Conservation (phyloP, 2,113 vertebrate genomes). For the Ctenomys sociabilis region DNA sequence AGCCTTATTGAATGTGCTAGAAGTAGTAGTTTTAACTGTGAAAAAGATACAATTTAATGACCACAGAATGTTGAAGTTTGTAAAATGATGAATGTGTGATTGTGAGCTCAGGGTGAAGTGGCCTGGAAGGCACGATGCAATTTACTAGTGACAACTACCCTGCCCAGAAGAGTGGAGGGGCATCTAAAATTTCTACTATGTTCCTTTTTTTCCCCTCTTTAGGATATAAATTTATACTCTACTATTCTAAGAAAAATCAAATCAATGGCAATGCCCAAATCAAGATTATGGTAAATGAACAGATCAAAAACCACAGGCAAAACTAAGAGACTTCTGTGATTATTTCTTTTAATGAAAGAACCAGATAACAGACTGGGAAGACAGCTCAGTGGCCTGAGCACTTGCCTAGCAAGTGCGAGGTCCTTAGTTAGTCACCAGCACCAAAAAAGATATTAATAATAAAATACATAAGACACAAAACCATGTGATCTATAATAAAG, state of each 20-base stretch:
- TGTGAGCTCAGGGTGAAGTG: neutral
- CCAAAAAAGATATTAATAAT: neutral
- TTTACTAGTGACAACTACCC: neutral
- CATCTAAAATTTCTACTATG: neutral
- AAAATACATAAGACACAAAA: neutral
- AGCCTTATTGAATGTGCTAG: neutral
- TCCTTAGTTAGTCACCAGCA: no score
- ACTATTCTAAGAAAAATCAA: neutral
- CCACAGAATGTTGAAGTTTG: neutral
- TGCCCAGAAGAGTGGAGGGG: neutral
- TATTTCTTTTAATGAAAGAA: neutral
- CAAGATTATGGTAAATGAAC: constrained; percentile 14
- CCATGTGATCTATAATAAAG: neutral
- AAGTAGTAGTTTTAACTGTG: constrained; percentile 8
- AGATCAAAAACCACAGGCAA: constrained; percentile 28
- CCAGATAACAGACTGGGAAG: no score
- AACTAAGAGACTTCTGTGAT: neutral
- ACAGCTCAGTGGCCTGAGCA: no score
- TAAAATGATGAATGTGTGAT: neutral
- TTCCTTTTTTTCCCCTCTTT: neutral
- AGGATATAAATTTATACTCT: neutral
- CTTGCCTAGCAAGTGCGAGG: no score
- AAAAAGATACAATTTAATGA: neutral
- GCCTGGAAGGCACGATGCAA: constrained; percentile 24
- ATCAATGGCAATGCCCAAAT: neutral